phyloP scores from a whole-genome alignment of 2,888 invertebrate species.

The Chrysolina americana region DNA sequence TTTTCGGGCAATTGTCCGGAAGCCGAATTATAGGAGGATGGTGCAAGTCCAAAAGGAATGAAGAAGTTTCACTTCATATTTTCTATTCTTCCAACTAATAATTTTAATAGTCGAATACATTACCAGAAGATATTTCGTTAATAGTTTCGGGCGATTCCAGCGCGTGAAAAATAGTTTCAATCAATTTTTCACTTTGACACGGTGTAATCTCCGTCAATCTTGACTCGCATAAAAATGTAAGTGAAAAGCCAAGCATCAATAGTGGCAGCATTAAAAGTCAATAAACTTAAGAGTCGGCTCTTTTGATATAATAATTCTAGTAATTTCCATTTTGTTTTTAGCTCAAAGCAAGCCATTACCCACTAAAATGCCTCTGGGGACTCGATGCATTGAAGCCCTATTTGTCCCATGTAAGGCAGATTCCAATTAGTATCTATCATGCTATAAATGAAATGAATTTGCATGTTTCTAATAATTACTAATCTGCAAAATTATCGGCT shows the following conservation, averaged over 20 bases:
- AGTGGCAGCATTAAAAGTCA: conserved; percentile 15
- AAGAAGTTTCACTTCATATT: no score
- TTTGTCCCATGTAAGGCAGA: conserved; percentile 51
- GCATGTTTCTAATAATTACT: conserved; percentile 45
- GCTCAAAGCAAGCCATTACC: conserved; percentile 23
- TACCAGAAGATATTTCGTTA: neutral
- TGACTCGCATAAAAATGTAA: neutral
- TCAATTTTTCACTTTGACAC: conserved; percentile 6
- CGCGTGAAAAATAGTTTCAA: neutral
- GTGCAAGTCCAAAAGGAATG: no score
- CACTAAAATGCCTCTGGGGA: conserved; percentile 27
- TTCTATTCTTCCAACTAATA: neutral
- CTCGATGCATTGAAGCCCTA: conserved; percentile 36
- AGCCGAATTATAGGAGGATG: no score
- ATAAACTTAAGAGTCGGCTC: conserved; percentile 18
- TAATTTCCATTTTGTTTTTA: conserved; percentile 25
- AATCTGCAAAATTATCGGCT: conserved; percentile 35
- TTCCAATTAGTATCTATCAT: conserved; percentile 46
- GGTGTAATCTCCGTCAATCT: conserved; percentile 11
- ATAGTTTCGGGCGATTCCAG: neutral
- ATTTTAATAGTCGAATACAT: neutral
- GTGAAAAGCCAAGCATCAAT: neutral
- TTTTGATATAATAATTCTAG: conserved; percentile 32
- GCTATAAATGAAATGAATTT: conserved; percentile 33
- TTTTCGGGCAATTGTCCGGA: no score